A percentile compares a stretch with the other conserved stretches of the same genome.
Evolutionary conservation across 2,113 vertebrate genomes (phyloP).

Genomic region (Lanius collurio): DNA sequence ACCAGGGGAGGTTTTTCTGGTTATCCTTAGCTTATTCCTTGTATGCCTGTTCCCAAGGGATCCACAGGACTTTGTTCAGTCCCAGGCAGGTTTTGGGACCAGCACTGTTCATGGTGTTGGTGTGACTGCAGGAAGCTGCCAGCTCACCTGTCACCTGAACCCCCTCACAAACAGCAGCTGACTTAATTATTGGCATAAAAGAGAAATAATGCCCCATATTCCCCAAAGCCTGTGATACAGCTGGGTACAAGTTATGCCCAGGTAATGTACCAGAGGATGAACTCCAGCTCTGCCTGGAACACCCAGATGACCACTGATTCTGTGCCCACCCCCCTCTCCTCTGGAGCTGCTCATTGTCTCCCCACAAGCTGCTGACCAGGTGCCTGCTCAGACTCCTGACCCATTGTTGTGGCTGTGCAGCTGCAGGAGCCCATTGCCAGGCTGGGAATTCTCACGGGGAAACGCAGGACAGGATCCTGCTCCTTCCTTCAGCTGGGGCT

Average conservation of each 20-base stretch:
- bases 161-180: neutral
- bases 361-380: accelerated
- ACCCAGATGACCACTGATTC: neutral
- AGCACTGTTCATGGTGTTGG: too few species aligned
- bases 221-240: neutral
- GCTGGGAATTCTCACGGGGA: accelerated
- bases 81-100: neutral
- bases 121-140: too few species aligned
- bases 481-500: neutral
- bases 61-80: neutral
- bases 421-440: neutral
- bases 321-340: accelerated
- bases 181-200: neutral
- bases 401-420: accelerated
- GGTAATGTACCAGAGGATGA: neutral
- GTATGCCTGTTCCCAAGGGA: neutral
- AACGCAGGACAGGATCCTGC: accelerated
- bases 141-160: neutral
- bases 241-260: neutral
- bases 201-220: neutral
- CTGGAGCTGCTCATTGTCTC: accelerated
- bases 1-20: neutral
- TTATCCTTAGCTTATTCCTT: neutral
- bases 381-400: accelerated
- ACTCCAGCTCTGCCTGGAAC: neutral